These are phyloP conservation scores for Lepilemur septentrionalis DNA, from an alignment of 2,797 vertebrate genomes.

Conservation along the genomic window DNA sequence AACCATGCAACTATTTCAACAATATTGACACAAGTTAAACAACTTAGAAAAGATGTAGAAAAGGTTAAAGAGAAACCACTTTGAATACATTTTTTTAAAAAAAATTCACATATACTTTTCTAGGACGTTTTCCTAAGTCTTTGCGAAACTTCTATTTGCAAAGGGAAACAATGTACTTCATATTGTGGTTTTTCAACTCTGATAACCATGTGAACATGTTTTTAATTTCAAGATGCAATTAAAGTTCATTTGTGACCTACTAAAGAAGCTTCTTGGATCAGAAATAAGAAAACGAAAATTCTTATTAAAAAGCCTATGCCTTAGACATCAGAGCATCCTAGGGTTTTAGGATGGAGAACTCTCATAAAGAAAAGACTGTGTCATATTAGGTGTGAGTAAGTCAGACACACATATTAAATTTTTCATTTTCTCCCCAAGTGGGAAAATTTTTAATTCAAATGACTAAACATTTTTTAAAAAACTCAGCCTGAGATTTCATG, in stretches of 20 bases:
- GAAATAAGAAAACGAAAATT: background rate
- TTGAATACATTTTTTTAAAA: conserved; percentile 43
- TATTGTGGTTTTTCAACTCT: conserved; percentile 48
- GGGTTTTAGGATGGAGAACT: background rate
- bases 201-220: conserved; percentile 9
- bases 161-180: conserved; percentile 70
- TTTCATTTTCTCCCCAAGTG: background rate
- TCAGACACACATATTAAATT: conserved; percentile 33
- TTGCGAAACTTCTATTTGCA: conserved; percentile 58
- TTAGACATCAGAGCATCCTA: background rate
- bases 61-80: background rate
- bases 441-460: conserved; percentile 23
- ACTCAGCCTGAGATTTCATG: background rate
- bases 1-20: background rate
- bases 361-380: background rate
- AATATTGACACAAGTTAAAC: conserved; percentile 56
- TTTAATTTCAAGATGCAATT: conserved; percentile 51
- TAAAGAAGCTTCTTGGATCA: background rate
- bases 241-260: conserved; percentile 31
- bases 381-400: conserved; percentile 20
- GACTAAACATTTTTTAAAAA: background rate
- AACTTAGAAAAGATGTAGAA: conserved; percentile 42
- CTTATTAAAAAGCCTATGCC: background rate
- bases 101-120: conserved; percentile 59
- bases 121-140: conserved; percentile 49